Evolutionary conservation across 2,888 invertebrate genomes (phyloP).

Genomic region (Cataglyphis cursor): DNA sequence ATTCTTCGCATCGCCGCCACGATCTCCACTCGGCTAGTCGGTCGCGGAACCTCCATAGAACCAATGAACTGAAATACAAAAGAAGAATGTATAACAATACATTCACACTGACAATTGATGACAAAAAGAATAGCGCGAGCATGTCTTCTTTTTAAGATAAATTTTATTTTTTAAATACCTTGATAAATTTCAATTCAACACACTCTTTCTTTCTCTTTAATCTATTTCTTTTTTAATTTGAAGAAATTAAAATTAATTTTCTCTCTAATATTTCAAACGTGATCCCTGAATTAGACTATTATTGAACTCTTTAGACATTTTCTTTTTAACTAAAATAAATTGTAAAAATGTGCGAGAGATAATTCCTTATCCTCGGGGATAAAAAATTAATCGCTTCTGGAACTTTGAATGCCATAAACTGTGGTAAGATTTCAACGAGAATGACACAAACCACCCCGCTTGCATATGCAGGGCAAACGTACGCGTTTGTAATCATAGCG

Average conservation of each 20-base stretch:
- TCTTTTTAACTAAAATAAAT: not conserved
- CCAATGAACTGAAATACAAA: slow-evolving; percentile 95
- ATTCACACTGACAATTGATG: not conserved
- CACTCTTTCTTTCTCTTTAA: not conserved
- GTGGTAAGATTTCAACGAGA: not conserved
- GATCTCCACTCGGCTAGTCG: slow-evolving; percentile 98
- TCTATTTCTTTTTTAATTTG: not conserved
- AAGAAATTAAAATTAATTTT: not conserved
- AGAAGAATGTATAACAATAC: not conserved
- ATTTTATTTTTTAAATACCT: not conserved
- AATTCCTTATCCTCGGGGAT: not conserved
- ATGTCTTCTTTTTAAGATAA: not conserved
- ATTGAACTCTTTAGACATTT: not conserved
- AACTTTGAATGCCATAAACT: not conserved
- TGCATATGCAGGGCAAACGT: not conserved
- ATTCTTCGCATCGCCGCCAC: slow-evolving; percentile 99
- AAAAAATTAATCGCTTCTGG: not conserved
- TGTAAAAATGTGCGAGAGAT: not conserved
- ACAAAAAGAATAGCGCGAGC: not conserved
- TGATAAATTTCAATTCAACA: not conserved
- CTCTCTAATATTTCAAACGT: not conserved
- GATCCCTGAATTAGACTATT: not conserved
- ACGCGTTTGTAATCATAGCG: slow-evolving; percentile 2
- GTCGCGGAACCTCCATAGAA: slow-evolving; percentile 98
- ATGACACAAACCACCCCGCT: not conserved